A percentile compares a stretch with the other conserved stretches of the same genome.
Conservation (phyloP, 2,888 invertebrate genomes). For the Sinodicranocentrus sp. region DNA sequence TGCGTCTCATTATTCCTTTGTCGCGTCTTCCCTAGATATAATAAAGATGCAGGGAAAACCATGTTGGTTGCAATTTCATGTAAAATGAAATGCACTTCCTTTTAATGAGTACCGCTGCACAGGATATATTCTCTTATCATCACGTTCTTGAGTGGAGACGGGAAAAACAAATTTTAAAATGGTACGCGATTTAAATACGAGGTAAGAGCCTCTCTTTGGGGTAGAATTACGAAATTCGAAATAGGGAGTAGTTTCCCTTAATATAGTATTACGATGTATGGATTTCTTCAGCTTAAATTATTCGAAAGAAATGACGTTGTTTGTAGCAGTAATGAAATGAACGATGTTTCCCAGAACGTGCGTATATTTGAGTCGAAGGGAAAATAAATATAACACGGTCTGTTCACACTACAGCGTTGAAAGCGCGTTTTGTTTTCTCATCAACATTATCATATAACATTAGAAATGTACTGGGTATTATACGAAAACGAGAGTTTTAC, state of each 20-base stretch:
- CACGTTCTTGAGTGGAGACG: no score
- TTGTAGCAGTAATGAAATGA: no score
- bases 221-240: background rate
- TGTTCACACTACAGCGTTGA: background rate
- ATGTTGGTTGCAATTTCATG: slow-evolving; percentile 8
- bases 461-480: background rate
- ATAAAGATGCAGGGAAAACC: no score
- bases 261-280: no score
- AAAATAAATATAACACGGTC: background rate
- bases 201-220: no score
- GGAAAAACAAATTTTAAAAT: no score
- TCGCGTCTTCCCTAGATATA: background rate
- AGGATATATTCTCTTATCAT: background rate
- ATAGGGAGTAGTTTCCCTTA: no score
- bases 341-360: background rate
- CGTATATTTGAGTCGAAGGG: background rate
- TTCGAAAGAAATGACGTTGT: no score
- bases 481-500: background rate
- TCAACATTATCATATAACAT: slow-evolving; percentile 33
- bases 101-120: background rate
- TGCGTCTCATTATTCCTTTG: slow-evolving; percentile 32
- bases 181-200: no score
- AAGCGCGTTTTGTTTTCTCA: slow-evolving; percentile 20
- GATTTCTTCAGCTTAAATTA: no score
- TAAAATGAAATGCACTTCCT: background rate